Conservation (phyloP, 1,140 invertebrate genomes). For the Macrobrachium rosenbergii region DNA sequence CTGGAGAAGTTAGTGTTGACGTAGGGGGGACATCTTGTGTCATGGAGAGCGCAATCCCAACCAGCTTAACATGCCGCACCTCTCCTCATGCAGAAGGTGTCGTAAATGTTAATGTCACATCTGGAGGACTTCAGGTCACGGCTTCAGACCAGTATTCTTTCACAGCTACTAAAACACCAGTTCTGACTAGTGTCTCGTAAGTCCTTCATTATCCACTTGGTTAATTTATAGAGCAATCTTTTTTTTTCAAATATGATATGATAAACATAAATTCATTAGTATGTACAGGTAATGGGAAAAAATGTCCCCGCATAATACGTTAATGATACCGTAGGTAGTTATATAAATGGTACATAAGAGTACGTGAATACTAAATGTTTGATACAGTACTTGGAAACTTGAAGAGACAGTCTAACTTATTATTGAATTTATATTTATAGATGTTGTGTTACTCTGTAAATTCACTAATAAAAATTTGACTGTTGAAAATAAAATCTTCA, state of each 20-base stretch:
- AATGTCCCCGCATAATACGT: too few species aligned
- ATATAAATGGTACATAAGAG: too few species aligned
- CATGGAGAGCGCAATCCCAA: not conserved
- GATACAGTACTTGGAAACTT: too few species aligned
- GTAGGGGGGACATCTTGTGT: slow-evolving; percentile 2
- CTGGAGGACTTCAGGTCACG: not conserved
- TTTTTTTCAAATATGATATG: not conserved
- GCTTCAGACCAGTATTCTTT: slow-evolving; percentile 1
- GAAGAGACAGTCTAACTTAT: too few species aligned
- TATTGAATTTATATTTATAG: too few species aligned
- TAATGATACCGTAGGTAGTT: too few species aligned
- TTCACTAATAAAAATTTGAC: too few species aligned
- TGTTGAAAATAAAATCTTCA: too few species aligned
- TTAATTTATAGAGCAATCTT: too few species aligned
- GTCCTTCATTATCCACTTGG: not conserved
- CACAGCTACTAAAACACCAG: slow-evolving; percentile 5
- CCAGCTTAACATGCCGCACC: slow-evolving; percentile 16
- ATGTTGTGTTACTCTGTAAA: too few species aligned
- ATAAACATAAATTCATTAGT: not conserved
- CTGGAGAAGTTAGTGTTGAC: slow-evolving; percentile 19
- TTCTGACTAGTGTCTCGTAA: slow-evolving; percentile 2
- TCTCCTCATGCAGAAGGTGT: not conserved
- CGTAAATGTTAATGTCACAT: not conserved
- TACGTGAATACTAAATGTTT: too few species aligned
- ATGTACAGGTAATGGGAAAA: not conserved